Evolutionary conservation across 2,888 invertebrate genomes (phyloP).

Genomic region (Mechanitis messenoides): DNA sequence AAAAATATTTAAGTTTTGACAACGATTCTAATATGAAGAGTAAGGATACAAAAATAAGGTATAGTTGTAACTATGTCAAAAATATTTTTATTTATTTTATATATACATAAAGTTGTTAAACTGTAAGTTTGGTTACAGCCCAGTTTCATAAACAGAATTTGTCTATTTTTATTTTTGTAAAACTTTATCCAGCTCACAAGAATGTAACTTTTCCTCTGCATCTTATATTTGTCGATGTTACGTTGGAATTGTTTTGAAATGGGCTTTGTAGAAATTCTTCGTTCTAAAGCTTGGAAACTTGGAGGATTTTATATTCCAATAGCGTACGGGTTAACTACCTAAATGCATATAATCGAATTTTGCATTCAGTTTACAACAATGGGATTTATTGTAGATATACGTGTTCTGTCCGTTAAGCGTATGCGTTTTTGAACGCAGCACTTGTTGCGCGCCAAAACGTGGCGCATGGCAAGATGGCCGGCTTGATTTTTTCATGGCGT

Average conservation of each 20-base stretch:
- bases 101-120: not conserved
- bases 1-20: too few relatives aligned
- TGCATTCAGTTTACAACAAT: constrained; percentile 63
- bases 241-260: constrained; percentile 15
- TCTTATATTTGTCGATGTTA: constrained; percentile 6
- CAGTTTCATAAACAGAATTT: constrained; percentile 3
- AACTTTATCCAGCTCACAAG: constrained; percentile 1
- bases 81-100: not conserved
- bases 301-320: constrained; percentile 51
- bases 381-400: constrained; percentile 72
- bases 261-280: constrained; percentile 28
- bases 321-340: constrained; percentile 62
- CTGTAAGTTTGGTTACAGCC: not conserved
- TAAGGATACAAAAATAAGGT: too few relatives aligned
- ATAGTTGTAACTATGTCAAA: not conserved
- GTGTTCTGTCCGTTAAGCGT: constrained; percentile 57
- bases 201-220: constrained; percentile 2
- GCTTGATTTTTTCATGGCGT: constrained; percentile 53
- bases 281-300: constrained; percentile 39
- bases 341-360: constrained; percentile 67
- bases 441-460: constrained; percentile 44
- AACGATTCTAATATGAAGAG: too few relatives aligned
- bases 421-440: constrained; percentile 45
- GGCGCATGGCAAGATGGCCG: constrained; percentile 65
- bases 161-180: constrained; percentile 3